These are phyloP conservation scores for Ursus arctos DNA, from an alignment of 2,113 vertebrate genomes.

Conservation along the genomic window DNA sequence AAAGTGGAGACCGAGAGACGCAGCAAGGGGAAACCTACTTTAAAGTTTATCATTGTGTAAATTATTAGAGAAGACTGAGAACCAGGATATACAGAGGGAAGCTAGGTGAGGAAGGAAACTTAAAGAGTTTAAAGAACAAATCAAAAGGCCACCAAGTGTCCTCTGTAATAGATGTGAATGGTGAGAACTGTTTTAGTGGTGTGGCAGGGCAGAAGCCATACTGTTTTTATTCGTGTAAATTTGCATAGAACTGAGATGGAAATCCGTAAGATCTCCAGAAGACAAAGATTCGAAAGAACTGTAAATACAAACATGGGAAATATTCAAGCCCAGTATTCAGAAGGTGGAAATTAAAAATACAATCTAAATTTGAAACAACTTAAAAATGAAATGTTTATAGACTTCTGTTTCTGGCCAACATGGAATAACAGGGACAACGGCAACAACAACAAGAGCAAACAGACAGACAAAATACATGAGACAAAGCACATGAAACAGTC, in stretches of 20 bases:
- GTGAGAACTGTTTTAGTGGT: neutral
- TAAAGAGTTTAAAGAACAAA: neutral
- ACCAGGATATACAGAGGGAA: neutral
- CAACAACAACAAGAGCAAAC: neutral
- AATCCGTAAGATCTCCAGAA: neutral
- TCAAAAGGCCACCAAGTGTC: neutral
- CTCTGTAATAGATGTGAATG: neutral
- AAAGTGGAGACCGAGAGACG: neutral
- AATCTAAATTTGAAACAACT: neutral
- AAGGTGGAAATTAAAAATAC: neutral
- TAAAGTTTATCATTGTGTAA: neutral
- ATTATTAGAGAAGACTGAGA: neutral
- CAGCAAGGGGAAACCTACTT: neutral
- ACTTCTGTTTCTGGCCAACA: neutral
- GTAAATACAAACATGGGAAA: neutral
- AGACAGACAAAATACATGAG: neutral
- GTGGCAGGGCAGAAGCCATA: neutral
- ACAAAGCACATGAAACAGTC: neutral
- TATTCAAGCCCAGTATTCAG: neutral
- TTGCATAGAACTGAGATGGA: neutral
- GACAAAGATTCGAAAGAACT: neutral
- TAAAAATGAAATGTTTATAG: neutral
- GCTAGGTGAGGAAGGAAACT: neutral
- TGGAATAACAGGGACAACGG: neutral
- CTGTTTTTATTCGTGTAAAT: neutral